Conservation (phyloP, 1,140 invertebrate species). For the Halesus radiatus region DNA sequence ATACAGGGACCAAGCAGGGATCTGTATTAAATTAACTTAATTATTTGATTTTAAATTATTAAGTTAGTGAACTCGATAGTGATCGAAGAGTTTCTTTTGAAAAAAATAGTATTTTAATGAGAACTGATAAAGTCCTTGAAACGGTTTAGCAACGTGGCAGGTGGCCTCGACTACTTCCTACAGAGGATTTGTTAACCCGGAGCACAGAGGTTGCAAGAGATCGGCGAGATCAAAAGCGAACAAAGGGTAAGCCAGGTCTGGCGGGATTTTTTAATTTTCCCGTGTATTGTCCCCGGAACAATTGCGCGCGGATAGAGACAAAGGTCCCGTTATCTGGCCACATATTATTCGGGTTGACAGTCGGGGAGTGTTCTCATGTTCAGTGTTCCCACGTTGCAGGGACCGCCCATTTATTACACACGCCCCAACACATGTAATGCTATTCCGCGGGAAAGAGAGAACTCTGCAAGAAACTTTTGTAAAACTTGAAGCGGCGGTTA, state of each 20-base stretch:
- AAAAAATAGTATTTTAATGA: no score
- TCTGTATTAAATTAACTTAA: no score
- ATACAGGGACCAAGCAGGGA: no score
- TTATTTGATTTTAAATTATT: no score
- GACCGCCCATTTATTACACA: no score
- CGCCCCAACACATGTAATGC: neutral
- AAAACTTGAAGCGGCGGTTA: neutral
- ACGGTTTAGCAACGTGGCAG: no score
- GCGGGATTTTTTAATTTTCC: slow-evolving; percentile 5
- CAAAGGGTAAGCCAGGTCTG: neutral
- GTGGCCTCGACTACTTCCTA: no score
- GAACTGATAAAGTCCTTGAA: no score
- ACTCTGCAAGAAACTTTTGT: neutral
- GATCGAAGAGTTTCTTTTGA: no score
- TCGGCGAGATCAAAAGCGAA: neutral
- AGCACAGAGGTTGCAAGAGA: neutral
- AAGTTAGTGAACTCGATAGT: no score
- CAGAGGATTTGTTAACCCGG: neutral
- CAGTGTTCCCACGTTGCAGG: neutral
- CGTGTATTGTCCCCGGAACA: neutral
- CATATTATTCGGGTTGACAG: neutral
- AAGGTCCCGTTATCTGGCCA: slow-evolving; percentile 13
- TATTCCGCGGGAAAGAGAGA: neutral
- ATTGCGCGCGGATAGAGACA: neutral
- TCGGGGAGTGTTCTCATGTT: neutral